A percentile compares a stretch with the other conserved stretches of the same genome.
Conservation (phyloP, 2,113 vertebrate genomes). For the Eulemur macaco region DNA sequence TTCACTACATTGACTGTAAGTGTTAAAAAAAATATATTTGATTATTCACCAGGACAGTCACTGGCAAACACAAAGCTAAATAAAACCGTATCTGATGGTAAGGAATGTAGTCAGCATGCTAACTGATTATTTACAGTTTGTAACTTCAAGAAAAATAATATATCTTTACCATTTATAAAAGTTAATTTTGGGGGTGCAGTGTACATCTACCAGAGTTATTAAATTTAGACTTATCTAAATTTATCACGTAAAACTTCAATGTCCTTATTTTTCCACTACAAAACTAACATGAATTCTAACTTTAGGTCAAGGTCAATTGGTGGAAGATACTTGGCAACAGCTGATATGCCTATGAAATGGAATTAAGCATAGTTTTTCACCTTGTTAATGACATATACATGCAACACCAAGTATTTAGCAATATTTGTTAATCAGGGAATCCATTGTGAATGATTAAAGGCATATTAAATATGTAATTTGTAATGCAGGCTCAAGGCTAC, state of each 20-base stretch:
- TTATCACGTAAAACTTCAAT: constrained; percentile 53
- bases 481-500: constrained; percentile 1
- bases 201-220: constrained; percentile 17
- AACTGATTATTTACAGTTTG: constrained; percentile 62
- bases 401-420: constrained; percentile 69
- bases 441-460: constrained; percentile 71
- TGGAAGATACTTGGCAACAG: constrained; percentile 58
- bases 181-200: constrained; percentile 30
- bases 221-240: constrained; percentile 64
- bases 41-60: constrained; percentile 63
- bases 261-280: constrained; percentile 67
- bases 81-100: constrained; percentile 66
- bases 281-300: constrained; percentile 54
- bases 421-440: constrained; percentile 68
- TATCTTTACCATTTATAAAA: constrained; percentile 51
- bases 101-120: constrained; percentile 69
- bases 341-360: constrained; percentile 48
- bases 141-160: constrained; percentile 54
- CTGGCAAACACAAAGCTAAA: constrained; percentile 55
- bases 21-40: constrained; percentile 66
- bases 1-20: neutral
- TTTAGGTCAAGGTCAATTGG: constrained; percentile 60
- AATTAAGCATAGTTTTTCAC: constrained; percentile 11
- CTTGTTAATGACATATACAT: constrained; percentile 54
- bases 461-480: constrained; percentile 72